phyloP scores from a whole-genome alignment of 1,140 invertebrate species.

The Hycleus phaleratus region DNA sequence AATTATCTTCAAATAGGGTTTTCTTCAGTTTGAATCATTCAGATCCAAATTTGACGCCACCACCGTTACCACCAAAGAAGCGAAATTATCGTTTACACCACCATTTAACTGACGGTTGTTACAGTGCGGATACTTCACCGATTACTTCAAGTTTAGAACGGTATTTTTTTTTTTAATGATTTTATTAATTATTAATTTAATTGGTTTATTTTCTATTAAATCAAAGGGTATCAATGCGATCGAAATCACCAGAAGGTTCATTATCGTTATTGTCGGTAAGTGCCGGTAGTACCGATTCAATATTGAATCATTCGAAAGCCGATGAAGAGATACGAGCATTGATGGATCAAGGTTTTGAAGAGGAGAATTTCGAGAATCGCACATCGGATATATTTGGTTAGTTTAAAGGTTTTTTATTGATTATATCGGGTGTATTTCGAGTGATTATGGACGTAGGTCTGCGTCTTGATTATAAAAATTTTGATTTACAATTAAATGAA shows the following conservation, averaged over 20 bases:
- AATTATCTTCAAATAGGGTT: not conserved
- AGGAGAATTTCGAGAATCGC: conserved; percentile 35
- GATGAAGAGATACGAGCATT: conserved; percentile 56
- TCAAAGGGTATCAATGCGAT: conserved; percentile 50
- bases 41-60: conserved; percentile 44
- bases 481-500: too few relatives aligned
- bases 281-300: conserved; percentile 75
- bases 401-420: not conserved
- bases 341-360: conserved; percentile 46
- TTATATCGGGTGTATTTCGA: too few relatives aligned
- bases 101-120: conserved; percentile 43
- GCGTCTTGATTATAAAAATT: too few relatives aligned
- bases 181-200: conserved; percentile 4
- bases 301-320: conserved; percentile 72
- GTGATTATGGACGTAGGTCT: too few relatives aligned
- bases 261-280: conserved; percentile 62
- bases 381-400: conserved; percentile 34
- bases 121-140: conserved; percentile 44
- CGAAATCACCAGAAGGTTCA: conserved; percentile 58
- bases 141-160: conserved; percentile 50
- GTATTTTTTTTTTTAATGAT: conserved; percentile 26
- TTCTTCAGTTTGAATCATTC: conserved; percentile 23
- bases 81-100: conserved; percentile 46
- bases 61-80: conserved; percentile 70
- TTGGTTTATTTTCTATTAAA: not conserved